Percentiles rank a stretch among this genome's conserved stretches.
Evolutionary conservation across 2,113 vertebrate genomes (phyloP).

Genomic region (Bostrychus sinensis): DNA sequence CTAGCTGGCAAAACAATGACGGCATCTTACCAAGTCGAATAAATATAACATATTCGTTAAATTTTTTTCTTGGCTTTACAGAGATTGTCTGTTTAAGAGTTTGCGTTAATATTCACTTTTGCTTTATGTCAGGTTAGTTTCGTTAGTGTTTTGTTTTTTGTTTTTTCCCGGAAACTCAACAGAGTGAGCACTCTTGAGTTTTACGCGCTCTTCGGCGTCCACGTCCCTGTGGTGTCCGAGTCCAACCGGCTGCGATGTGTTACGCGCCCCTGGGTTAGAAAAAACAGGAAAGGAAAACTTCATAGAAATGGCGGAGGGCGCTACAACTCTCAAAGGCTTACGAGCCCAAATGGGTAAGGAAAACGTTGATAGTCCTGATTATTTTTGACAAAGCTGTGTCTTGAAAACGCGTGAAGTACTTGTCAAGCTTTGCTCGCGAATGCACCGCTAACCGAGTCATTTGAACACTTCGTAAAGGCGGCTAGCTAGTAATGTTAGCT

Average conservation of each 20-base stretch:
- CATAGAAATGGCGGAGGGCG: conserved; percentile 83
- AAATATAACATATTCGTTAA: no score
- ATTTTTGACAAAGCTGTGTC: neutral
- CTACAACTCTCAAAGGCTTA: conserved; percentile 81
- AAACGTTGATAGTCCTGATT: neutral
- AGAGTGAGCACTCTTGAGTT: conserved; percentile 24
- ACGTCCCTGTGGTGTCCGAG: conserved; percentile 68
- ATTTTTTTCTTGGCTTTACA: no score
- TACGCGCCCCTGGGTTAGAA: conserved; percentile 66
- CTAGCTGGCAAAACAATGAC: no score
- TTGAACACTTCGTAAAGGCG: conserved; percentile 27
- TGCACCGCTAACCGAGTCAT: conserved; percentile 25
- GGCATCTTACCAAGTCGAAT: no score
- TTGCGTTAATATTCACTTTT: neutral
- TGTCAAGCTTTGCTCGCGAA: conserved; percentile 12
- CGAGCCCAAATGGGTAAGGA: conserved; percentile 82
- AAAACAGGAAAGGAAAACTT: conserved; percentile 71
- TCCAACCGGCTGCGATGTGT: conserved; percentile 53
- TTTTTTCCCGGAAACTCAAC: neutral
- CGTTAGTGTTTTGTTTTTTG: neutral
- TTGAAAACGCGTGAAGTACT: neutral
- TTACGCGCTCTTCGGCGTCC: conserved; percentile 49
- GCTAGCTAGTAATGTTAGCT: conserved; percentile 66
- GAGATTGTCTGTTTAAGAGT: neutral
- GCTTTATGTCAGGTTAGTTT: neutral